Evolutionary conservation across 2,888 invertebrate genomes (phyloP), one percentile per base, ranked within the genome.

Genomic region (Tachina fera): DNA sequence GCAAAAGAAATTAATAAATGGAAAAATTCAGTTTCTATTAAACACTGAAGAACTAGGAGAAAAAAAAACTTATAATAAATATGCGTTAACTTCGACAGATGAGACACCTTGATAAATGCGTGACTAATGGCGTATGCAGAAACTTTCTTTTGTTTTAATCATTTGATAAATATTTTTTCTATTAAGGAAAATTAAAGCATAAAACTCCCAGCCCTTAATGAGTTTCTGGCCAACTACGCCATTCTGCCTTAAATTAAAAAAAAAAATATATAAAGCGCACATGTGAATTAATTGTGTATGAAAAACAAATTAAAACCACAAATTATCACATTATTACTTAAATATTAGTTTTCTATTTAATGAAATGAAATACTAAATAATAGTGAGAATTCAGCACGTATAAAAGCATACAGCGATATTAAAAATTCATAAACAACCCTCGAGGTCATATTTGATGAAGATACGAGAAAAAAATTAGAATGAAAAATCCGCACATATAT

Each of bases 81-180:
- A 68, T 74, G 72, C 77, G 72, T 72, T 78, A 68, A 68, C 63
- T 63, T 77, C 76, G 53, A n/a, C 81, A 75, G 87, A 87, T 87
- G 78, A 83, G 80, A 84, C 84, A 81, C 83, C 83, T 78, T 79
- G 83, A 87, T 87, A 87, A 87, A 79, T 79, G 78, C 80, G 79
- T 87, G 87, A 86, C 87, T 86, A 87, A 87, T 87, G 84, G 83
- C 60, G 58, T 71, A 77, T 58, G 70, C 43, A 68, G 22, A 76
- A 79, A 56, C 51, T 72, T 72, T n/a, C 9, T 39, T 49, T 56
- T 65, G 13, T 43, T 43, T 19, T 22, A 45, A 16, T 16, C 11
- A 45, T 47, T 63, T 43, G 19, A 22, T 67, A 70, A 68, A 70
- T 11, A 43, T 31, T 65, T 63, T 31, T 49, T 47, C n/a, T 61